These are phyloP conservation scores for Scaptomyza tumidula DNA, from an alignment of 2,888 invertebrate genomes.

Conservation along the genomic window DNA sequence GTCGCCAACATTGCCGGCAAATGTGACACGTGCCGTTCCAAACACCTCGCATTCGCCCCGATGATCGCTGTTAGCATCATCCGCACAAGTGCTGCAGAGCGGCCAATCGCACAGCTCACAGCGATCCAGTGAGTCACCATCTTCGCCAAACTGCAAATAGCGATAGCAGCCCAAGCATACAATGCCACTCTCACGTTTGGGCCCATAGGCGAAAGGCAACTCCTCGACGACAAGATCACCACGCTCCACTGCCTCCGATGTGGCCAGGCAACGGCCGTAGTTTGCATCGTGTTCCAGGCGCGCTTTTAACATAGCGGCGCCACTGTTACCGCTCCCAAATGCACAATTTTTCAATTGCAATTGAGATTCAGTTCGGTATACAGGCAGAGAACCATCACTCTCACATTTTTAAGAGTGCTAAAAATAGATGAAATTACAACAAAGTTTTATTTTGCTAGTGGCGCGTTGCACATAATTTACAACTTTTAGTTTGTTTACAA, in stretches of 20 bases:
- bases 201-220: slow-evolving; percentile 90
- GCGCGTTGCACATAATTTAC: neutral
- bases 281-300: slow-evolving; percentile 85
- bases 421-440: slow-evolving; percentile 23
- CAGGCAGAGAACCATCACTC: slow-evolving; percentile 13
- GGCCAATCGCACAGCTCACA: slow-evolving; percentile 91
- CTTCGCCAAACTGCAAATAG: slow-evolving; percentile 84
- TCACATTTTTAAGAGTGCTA: slow-evolving; percentile 30
- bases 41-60: slow-evolving; percentile 89
- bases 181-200: slow-evolving; percentile 90
- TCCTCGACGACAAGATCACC: slow-evolving; percentile 91
- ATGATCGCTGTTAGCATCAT: slow-evolving; percentile 85
- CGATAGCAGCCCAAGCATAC: slow-evolving; percentile 91
- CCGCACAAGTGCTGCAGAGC: slow-evolving; percentile 85
- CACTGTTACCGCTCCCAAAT: slow-evolving; percentile 26
- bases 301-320: slow-evolving; percentile 78
- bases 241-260: slow-evolving; percentile 87
- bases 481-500: neutral
- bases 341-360: slow-evolving; percentile 32
- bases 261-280: slow-evolving; percentile 89
- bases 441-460: neutral
- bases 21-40: slow-evolving; percentile 86
- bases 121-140: slow-evolving; percentile 82
- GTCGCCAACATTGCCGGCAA: slow-evolving; percentile 87
- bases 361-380: slow-evolving; percentile 10